Evolutionary conservation across 2,888 invertebrate genomes (phyloP), one percentile per base, ranked within the genome.

Genomic region (Caenorhabditis auriculariae): DNA sequence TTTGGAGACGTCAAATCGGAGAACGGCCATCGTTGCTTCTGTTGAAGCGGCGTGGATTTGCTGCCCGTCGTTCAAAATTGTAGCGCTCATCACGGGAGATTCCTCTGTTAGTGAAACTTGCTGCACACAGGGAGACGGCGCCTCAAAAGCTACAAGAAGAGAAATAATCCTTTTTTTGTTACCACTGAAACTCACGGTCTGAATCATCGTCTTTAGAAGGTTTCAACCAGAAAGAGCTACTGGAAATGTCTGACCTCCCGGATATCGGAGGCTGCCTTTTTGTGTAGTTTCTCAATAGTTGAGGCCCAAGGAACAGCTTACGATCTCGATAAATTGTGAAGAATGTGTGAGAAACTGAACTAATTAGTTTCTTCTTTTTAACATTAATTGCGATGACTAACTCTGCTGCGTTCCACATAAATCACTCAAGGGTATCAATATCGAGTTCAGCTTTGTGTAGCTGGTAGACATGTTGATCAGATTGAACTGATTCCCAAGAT

Each of bases 321-420:
- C 60, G 57, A 21, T 56, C 43, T 0, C 67, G 62, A 27, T 57
- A 62, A 7, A 72, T 67, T 0, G 72, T 57, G 54, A 66, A 67
- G 45, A 56, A 57, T 9, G 62, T 60, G 37, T 71, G 68, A 4
- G 64, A 53, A 0, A 61, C 59, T 54, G 45, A 37, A 44, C 15
- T 1, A 6, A 17, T 49, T n/a, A 39, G n/a, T 21, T 12, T 47
- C 12, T n/a, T 15, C 21, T 47, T 35, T 9, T 9, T 17, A 27
- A 23, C 28, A 26, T 4, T 21, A 19, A 3, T 19, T 19, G 12
- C 6, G 12, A 5, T 27, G 26, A 15, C 17, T 29, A 19, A 54
- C 32, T 37, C 26, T 32, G n/a, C 35, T n/a, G n/a, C 35, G 35
- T 35, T 47, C 23, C 15, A 26, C 43, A 26, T 59, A 63, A 4